Base-by-base conservation (phyloP, 2,113 vertebrate species). In the Oreotrochilus melanogaster region DNA sequence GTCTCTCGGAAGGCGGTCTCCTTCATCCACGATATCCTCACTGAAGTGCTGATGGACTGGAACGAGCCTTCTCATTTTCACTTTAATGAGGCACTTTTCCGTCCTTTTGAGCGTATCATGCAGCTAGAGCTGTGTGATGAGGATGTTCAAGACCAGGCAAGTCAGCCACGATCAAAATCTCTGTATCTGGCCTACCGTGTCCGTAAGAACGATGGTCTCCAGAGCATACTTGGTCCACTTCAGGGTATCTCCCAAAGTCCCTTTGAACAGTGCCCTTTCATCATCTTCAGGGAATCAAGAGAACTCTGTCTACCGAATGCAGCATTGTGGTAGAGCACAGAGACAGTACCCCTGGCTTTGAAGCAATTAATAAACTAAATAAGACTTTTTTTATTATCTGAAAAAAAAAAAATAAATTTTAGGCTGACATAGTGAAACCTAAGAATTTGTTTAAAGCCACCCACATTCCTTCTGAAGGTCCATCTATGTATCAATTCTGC, bases 1-100 rank as follows among this genome's bases (percentile, higher is more conserved):
- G 99, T 99, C 14, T 99, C 99, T 93, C 99, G 99, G 97, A 99
- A 99, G 95, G 99, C 99, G 6, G 99, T 99, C 12, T 99, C 99
- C 47, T 99, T 99, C 97, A 99, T 99, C 98, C 99, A 99, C 4
- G 99, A 99, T 6, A 99, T 99, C 21, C 98, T 99, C 89, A 99
- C 99, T 0, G 99, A 99, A 97, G 99, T 99, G 37, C 98, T 99
- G 97, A 98, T 96, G 0, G 98, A 98, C 98, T 99, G 99, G 99
- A 98, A 97, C 0, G 99, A 99, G 96, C 98, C 98, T 2, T 98
- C 99, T 2, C 99, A 99, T 96, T 99, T 99, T 79, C 99, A 99
- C 97, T 99, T 99, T 43, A 99, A 99, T 4, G 99, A 99, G 97
- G 98, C 99, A 0, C 98, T 99, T 47, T 99, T 99, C 98, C 98